phyloP scores from a whole-genome alignment of 2,888 invertebrate genomes.

The Agrotis segetum region DNA sequence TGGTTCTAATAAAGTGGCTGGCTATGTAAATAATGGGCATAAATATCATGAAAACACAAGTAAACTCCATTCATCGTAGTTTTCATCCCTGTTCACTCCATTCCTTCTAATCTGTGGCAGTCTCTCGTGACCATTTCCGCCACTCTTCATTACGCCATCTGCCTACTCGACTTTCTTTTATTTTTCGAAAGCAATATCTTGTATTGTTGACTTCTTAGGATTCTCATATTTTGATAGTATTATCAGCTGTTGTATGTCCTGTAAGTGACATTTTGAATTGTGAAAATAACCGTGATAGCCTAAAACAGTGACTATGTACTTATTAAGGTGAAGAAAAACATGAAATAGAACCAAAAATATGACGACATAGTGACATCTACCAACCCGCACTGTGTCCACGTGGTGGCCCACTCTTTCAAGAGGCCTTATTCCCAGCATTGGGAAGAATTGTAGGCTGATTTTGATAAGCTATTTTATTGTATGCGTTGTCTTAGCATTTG shows the following conservation, averaged over 20 bases:
- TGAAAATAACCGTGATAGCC: too few relatives aligned
- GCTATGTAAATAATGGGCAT: not conserved
- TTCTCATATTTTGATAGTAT: slow-evolving; percentile 23
- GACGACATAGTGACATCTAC: too few relatives aligned
- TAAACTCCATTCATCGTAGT: slow-evolving; percentile 36
- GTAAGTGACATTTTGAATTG: too few relatives aligned
- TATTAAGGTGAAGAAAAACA: too few relatives aligned
- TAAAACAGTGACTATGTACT: too few relatives aligned
- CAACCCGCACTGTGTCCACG: too few relatives aligned
- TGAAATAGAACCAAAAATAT: too few relatives aligned
- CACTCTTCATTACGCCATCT: slow-evolving; percentile 61
- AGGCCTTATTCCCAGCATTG: too few relatives aligned
- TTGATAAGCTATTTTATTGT: too few relatives aligned
- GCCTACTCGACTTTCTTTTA: slow-evolving; percentile 30
- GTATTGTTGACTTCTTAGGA: slow-evolving; percentile 5
- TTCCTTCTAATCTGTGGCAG: slow-evolving; percentile 60
- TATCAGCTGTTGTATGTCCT: slow-evolving; percentile 24
- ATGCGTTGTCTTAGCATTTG: too few relatives aligned
- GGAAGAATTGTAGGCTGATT: too few relatives aligned
- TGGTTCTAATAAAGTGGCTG: not conserved
- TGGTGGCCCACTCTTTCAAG: too few relatives aligned
- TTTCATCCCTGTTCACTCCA: slow-evolving; percentile 35
- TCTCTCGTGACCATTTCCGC: slow-evolving; percentile 50
- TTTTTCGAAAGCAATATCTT: slow-evolving; percentile 41
- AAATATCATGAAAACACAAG: slow-evolving; percentile 15